A percentile compares a stretch with the other conserved stretches of the same genome.
Conservation (phyloP, 2,888 invertebrate genomes). For the Unio pictorum region DNA sequence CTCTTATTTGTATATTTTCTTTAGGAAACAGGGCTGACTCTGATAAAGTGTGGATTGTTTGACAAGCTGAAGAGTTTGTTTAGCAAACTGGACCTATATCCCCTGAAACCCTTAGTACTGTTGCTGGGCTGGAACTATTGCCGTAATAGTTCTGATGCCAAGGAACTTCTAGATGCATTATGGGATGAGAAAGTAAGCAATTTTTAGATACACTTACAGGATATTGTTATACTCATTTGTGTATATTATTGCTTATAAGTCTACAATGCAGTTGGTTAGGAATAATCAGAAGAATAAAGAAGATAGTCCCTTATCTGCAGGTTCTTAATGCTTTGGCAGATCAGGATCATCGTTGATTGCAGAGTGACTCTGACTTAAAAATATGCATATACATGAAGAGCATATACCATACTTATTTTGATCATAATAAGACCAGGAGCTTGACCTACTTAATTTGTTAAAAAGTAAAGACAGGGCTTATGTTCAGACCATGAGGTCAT, state of each 20-base stretch:
- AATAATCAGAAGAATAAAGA: no score
- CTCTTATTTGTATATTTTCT: conserved; percentile 3
- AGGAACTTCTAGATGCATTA: conserved; percentile 54
- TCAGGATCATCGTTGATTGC: no score
- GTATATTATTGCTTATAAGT: neutral
- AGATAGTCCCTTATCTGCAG: no score
- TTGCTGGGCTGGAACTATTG: conserved; percentile 65
- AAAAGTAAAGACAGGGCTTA: no score
- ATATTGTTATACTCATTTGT: neutral
- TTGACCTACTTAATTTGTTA: no score
- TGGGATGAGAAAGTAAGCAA: conserved; percentile 50
- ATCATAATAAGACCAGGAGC: no score
- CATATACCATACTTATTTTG: no score
- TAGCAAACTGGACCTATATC: conserved; percentile 55
- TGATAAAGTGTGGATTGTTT: conserved; percentile 58
- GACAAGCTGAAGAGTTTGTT: conserved; percentile 50
- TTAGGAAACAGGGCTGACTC: conserved; percentile 57
- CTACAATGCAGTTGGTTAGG: no score
- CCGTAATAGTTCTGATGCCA: conserved; percentile 51
- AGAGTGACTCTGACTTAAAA: no score
- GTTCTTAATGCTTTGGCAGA: no score
- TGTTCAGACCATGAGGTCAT: no score
- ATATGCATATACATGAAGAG: no score
- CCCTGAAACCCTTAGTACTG: conserved; percentile 60
- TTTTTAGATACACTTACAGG: neutral